Percentiles rank a stretch among this genome's conserved stretches.
Conservation (phyloP, 1,140 invertebrate species). For the Tenebrio molitor region DNA sequence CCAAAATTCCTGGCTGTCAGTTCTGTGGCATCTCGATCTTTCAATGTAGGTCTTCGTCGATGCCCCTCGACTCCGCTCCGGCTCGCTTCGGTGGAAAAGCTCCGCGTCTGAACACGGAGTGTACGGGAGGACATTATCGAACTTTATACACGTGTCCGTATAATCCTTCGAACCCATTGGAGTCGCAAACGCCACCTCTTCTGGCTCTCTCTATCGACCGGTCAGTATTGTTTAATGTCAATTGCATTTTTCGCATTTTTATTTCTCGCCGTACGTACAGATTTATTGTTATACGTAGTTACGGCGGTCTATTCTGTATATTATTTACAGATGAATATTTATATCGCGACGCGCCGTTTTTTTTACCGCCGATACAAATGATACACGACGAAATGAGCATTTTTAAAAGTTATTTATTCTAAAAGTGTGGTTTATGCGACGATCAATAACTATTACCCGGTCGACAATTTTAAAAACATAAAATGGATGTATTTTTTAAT, state of each 20-base stretch:
- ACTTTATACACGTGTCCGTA: conserved; percentile 26
- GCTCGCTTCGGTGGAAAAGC: conserved; percentile 39
- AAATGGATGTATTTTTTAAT: conserved; percentile 23
- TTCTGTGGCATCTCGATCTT: too few relatives aligned
- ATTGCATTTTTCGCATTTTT: conserved; percentile 39
- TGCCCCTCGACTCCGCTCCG: neutral
- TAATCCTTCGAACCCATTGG: conserved; percentile 30
- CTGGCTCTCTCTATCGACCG: conserved; percentile 24
- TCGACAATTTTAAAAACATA: conserved; percentile 29
- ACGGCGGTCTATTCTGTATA: conserved; percentile 9
- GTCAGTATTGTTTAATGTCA: conserved; percentile 29
- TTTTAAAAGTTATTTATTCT: conserved; percentile 45
- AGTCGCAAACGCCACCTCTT: conserved; percentile 28
- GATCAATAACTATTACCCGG: conserved; percentile 40
- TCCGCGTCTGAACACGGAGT: neutral
- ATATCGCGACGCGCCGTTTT: conserved; percentile 18
- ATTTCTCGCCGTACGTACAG: conserved; percentile 9
- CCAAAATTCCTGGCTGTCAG: too few relatives aligned
- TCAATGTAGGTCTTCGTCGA: too few relatives aligned
- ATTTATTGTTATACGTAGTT: conserved; percentile 41
- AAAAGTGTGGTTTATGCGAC: conserved; percentile 39
- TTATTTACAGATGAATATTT: conserved; percentile 46
- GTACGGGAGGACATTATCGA: conserved; percentile 33
- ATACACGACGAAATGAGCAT: conserved; percentile 33
- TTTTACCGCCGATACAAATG: conserved; percentile 4